Conservation (phyloP, 2,888 invertebrate genomes). For the Cephus pygmeus region DNA sequence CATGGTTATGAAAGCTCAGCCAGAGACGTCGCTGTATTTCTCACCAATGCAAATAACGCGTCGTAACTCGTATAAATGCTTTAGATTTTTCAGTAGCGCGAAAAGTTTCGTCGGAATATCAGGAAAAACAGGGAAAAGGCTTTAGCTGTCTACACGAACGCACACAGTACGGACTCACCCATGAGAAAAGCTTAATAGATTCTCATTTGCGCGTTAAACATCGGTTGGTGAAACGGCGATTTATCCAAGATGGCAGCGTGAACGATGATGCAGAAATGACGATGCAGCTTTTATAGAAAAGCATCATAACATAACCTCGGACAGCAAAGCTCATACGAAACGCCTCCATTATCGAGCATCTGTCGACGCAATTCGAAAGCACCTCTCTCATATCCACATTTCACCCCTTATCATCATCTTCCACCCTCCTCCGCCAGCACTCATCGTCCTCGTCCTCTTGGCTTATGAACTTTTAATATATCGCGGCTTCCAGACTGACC, state of each 20-base stretch:
- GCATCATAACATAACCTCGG: neutral
- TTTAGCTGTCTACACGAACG: neutral
- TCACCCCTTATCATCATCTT: neutral
- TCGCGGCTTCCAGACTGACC: neutral
- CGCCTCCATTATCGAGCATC: constrained; percentile 1
- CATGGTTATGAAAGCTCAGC: neutral
- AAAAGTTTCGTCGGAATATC: neutral
- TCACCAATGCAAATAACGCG: neutral
- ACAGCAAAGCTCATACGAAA: neutral
- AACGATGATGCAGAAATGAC: neutral
- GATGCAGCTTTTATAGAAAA: neutral
- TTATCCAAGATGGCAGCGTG: neutral
- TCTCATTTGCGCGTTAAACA: neutral
- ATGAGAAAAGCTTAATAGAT: neutral
- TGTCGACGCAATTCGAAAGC: constrained; percentile 2
- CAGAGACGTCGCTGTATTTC: neutral
- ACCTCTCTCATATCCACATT: neutral
- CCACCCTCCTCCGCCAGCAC: neutral
- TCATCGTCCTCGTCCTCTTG: neutral
- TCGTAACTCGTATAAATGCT: neutral
- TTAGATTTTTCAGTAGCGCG: neutral
- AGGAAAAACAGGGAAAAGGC: neutral
- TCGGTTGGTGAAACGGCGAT: neutral
- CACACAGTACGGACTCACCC: neutral
- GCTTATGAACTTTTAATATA: constrained; percentile 8